These are phyloP conservation scores for Helarctos malayanus DNA, from an alignment of 2,797 vertebrate genomes.

Conservation along the genomic window DNA sequence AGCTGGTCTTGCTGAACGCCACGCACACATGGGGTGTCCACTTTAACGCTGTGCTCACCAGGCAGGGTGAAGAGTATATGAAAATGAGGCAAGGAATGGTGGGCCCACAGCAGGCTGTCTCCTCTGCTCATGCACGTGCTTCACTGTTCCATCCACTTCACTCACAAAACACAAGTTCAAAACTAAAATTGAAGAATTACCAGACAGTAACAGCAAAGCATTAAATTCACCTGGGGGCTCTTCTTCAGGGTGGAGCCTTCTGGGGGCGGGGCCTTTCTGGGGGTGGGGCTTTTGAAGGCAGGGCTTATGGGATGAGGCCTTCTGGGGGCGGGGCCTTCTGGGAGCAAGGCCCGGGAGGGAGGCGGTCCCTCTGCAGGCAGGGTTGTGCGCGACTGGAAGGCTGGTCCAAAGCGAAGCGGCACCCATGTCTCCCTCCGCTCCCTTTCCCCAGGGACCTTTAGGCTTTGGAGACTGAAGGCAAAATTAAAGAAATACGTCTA, in stretches of 20 bases:
- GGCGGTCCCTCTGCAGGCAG: neutral
- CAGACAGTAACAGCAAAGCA: neutral
- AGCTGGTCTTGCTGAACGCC: neutral
- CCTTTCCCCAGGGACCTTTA: neutral
- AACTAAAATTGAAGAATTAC: neutral
- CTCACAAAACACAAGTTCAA: neutral
- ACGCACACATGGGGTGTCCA: accelerated
- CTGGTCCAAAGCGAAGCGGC: accelerated
- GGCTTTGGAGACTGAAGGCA: neutral
- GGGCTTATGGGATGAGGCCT: neutral
- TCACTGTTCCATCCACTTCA: neutral
- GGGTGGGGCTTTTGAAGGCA: too few species aligned
- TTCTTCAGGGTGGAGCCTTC: neutral
- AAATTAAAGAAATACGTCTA: neutral
- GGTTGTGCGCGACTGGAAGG: accelerated
- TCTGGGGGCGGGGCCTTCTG: neutral
- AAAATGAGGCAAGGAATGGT: accelerated
- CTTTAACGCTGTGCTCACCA: neutral
- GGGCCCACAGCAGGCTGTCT: accelerated
- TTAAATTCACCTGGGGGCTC: accelerated
- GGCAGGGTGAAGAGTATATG: neutral
- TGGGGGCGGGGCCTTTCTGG: neutral
- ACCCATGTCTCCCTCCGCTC: too few species aligned
- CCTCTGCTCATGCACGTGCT: neutral
- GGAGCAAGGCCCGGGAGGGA: neutral